These are phyloP conservation scores for Drosophila equinoxialis DNA, from an alignment of 1,140 invertebrate species.

Conservation along the genomic window DNA sequence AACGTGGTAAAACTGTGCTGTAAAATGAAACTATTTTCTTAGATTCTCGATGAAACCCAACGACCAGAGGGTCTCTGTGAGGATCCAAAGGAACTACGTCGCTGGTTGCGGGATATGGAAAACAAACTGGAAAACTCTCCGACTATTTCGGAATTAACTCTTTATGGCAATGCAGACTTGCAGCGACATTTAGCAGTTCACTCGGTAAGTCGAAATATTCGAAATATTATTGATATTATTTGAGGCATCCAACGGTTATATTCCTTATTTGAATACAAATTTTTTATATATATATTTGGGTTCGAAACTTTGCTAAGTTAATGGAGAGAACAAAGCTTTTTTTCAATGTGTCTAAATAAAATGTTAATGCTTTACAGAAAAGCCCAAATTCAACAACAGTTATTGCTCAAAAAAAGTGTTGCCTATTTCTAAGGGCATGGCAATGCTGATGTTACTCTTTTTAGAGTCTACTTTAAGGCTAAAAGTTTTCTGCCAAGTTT, in stretches of 20 bases:
- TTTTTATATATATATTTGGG: neutral
- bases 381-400: neutral
- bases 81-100: constrained; percentile 82
- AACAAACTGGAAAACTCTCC: constrained; percentile 70
- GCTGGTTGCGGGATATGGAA: constrained; percentile 85
- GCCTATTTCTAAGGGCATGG: too few relatives aligned
- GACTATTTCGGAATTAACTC: constrained; percentile 68
- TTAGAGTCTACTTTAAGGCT: neutral
- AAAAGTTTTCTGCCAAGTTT: neutral
- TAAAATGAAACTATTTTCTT: neutral
- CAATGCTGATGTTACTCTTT: too few relatives aligned
- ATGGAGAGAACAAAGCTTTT: neutral
- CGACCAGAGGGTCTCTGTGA: constrained; percentile 66
- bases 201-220: constrained; percentile 66
- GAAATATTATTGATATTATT: too few relatives aligned
- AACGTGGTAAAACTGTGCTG: too few relatives aligned
- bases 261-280: neutral
- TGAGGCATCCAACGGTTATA: too few relatives aligned
- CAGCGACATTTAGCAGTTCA: constrained; percentile 75
- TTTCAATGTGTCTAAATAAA: neutral
- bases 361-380: too few relatives aligned
- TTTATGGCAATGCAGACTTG: constrained; percentile 67
- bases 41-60: constrained; percentile 75
- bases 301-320: neutral
- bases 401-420: neutral